Base-by-base conservation (phyloP, 2,888 invertebrate genomes). In the Megaustenia siamemsis region DNA sequence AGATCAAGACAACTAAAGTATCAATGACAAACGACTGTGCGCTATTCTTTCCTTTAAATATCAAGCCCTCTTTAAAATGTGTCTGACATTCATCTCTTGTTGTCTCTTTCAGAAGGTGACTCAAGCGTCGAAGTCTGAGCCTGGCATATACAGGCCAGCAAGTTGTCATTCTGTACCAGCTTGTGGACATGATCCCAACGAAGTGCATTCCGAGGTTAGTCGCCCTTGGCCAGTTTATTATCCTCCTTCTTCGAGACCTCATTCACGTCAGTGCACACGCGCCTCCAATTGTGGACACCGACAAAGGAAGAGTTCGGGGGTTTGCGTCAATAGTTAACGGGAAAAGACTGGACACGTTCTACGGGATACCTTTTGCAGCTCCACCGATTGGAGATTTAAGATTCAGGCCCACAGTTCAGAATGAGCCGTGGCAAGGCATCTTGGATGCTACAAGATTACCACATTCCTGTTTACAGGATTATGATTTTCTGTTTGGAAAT, bases 401-500 rank as follows among this genome's bases (percentile, higher is more conserved):
- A 45, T 94, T 93, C 85, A 90, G 89, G 79, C 92, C 91, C 76
- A 93, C 94, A 0, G 86, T 89, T 75, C 93, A 92, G 4, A 88
- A 86, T 8, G 93, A 93, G 60, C 88, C 88, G 2, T 93, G 93
- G 93, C 53, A 83, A 10, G 92, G 90, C 95, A 92, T 98, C 97
- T 86, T 96, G 87, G 97, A 98, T 94, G 96, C 98, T 56, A 97
- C 97, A 24, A 95, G 95, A 92, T 96, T 96, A 93, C 98, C 98
- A 87, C 97, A 97, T 93, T 96, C 97, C 87, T 98, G 98, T 95
- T 96, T 97, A 92, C 98, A 98, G 95, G 97, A 97, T 90, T 95
- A 97, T 91, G 98, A 98, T 95, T 97, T 96, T 0, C 96, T 97
- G 88, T 98, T 98, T 93, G 97, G 97, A 80, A 97, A 97, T 92